Conservation (phyloP, 2,888 invertebrate genomes). For the Xylota sylvarum region DNA sequence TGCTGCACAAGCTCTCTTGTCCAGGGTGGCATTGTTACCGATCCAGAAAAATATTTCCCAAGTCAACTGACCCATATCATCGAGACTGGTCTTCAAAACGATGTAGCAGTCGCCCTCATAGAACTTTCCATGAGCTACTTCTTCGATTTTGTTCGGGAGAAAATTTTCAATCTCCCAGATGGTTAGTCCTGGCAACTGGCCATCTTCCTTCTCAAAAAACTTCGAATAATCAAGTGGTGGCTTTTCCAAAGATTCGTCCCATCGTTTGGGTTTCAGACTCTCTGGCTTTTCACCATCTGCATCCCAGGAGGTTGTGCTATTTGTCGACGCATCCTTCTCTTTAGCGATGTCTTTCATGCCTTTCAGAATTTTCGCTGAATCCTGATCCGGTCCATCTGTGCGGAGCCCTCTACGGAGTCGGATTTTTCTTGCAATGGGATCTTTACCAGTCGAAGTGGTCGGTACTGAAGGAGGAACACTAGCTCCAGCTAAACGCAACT, state of each 20-base stretch:
- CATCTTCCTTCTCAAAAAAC: conserved; percentile 98
- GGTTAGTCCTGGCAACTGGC: conserved; percentile 95
- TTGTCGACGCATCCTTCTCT: conserved; percentile 89
- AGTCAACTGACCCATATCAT: conserved; percentile 92
- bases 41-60: conserved; percentile 99
- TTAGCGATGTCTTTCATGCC: conserved; percentile 89
- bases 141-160: conserved; percentile 96
- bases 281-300: conserved; percentile 87
- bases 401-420: conserved; percentile 93
- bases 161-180: conserved; percentile 99
- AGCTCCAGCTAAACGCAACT: conserved; percentile 96
- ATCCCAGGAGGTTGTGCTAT: conserved; percentile 83
- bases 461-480: conserved; percentile 91
- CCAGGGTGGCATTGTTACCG: conserved; percentile 96
- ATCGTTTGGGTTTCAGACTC: conserved; percentile 92
- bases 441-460: conserved; percentile 89
- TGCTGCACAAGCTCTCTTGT: conserved; percentile 86
- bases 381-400: conserved; percentile 92
- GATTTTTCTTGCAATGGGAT: conserved; percentile 97
- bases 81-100: conserved; percentile 93
- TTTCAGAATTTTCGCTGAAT: conserved; percentile 95
- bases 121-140: conserved; percentile 98
- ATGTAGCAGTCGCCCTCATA: conserved; percentile 99
- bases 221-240: conserved; percentile 98
- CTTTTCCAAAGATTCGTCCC: conserved; percentile 98